Evolutionary conservation across 2,797 vertebrate genomes (phyloP), one percentile per base, ranked within the genome.

Genomic region (Pseudotriccus pelzelni): DNA sequence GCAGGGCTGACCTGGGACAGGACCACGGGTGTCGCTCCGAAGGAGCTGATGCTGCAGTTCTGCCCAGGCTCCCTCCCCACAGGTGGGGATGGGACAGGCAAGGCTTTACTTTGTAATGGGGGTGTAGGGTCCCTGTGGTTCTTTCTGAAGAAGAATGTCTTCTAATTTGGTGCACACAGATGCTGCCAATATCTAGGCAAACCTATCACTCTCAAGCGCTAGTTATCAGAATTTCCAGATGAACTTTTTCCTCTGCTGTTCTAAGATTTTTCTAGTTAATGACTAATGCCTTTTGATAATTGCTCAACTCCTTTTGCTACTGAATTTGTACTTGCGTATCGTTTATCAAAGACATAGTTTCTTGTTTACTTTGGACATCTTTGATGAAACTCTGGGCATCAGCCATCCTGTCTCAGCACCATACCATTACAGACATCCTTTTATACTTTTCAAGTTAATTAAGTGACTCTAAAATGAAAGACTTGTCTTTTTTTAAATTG

Each of bases 351-450:
- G 83, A 32, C 34, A 19, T 30, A 66, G 46, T 68, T 80, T 72
- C 58, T 72, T 94, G 76, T 88, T 94, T 93, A 52, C 76, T 91
- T 93, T 94, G 83, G 55, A 66, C 32, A 34, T 69, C 55, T 46
- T 83, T 72, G 73, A 47, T 78, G 66, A 58, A 86, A 59, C 9
- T 80, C 25, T 72, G 46, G 36, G 36, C 55, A 91, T 94, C 58
- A 66, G 58, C 81, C 76, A 25, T 68, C 53, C 43, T 68, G 37
- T 77, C 44, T 79, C 74, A 79, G 77, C 73, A 84, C 55, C 6
- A 10, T 50, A 50, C 28, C 39, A 12, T 78, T 90, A 44, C 25
- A 72, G 55, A 93, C 88, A 86, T 88, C 17, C 24, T 85, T 66
- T 80, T 49, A 46, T 46, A 63, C 21, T 83, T 78, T 21, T 15